These are phyloP conservation scores for Temnothorax curvispinosus DNA, from an alignment of 1,140 invertebrate genomes.

Conservation along the genomic window DNA sequence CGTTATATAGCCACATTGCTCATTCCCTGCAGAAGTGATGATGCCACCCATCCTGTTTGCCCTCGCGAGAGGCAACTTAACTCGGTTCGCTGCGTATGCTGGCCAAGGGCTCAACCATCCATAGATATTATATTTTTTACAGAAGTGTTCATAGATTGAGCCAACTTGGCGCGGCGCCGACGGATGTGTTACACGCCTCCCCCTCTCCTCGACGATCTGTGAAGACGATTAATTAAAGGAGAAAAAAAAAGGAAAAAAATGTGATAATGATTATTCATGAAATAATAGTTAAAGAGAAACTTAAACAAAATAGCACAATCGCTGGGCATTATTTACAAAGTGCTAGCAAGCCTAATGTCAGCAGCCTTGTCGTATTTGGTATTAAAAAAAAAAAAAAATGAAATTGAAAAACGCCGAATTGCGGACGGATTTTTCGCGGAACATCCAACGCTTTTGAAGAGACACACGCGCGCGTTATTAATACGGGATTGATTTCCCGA, in stretches of 20 bases:
- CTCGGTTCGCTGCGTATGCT: conserved; percentile 72
- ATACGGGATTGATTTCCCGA: conserved; percentile 6
- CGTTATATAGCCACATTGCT: conserved; percentile 53
- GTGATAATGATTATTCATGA: conserved; percentile 85
- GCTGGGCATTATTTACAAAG: conserved; percentile 85
- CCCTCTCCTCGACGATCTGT: conserved; percentile 82
- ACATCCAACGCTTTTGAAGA: conserved; percentile 15
- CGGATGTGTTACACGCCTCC: conserved; percentile 80
- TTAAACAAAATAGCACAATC: conserved; percentile 84
- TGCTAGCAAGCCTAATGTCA: conserved; percentile 84
- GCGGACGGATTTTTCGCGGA: conserved; percentile 67
- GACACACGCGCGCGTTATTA: not conserved
- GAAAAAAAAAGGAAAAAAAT: conserved; percentile 76
- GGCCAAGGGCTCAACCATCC: conserved; percentile 83
- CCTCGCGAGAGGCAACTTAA: conserved; percentile 56
- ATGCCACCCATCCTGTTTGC: conserved; percentile 60
- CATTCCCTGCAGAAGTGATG: conserved; percentile 75
- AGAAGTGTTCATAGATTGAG: conserved; percentile 85
- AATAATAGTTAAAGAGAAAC: conserved; percentile 83
- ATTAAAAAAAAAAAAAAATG: conserved; percentile 64
- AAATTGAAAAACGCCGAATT: conserved; percentile 73
- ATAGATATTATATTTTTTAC: conserved; percentile 86
- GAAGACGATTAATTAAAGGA: conserved; percentile 79
- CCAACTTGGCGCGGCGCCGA: conserved; percentile 77
- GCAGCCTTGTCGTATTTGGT: conserved; percentile 80